phyloP scores from a whole-genome alignment of 2,888 invertebrate species.

The Scaptomyza reducta region DNA sequence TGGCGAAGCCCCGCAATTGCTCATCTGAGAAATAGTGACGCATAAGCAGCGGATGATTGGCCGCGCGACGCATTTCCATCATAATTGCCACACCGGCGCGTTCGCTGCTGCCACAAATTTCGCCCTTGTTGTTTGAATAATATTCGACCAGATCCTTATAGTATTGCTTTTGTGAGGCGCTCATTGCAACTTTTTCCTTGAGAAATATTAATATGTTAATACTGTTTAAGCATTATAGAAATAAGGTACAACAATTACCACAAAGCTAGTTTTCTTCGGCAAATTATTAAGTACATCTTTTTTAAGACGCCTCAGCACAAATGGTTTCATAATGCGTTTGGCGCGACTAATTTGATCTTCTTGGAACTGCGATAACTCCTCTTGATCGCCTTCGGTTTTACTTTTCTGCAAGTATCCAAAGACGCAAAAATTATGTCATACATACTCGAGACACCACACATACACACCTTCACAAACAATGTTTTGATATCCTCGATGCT shows the following conservation, averaged over 20 bases:
- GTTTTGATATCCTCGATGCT: constrained; percentile 94
- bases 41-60: constrained; percentile 96
- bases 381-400: constrained; percentile 85
- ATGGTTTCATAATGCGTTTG: constrained; percentile 97
- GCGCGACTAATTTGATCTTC: constrained; percentile 95
- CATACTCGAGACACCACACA: neutral
- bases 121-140: constrained; percentile 87
- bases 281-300: constrained; percentile 93
- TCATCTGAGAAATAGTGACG: constrained; percentile 89
- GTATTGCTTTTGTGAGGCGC: constrained; percentile 88
- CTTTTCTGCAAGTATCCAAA: constrained; percentile 83
- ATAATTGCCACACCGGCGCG: constrained; percentile 91
- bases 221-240: neutral
- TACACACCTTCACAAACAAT: constrained; percentile 90
- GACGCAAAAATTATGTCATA: neutral
- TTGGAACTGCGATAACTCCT: constrained; percentile 92
- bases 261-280: constrained; percentile 91
- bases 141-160: constrained; percentile 90
- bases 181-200: constrained; percentile 87
- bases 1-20: constrained; percentile 88
- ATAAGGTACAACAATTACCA: constrained; percentile 83
- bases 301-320: constrained; percentile 94
- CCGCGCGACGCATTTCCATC: constrained; percentile 96
- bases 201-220: neutral
- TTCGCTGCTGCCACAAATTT: constrained; percentile 86